Percentiles rank a stretch among this genome's conserved stretches.
Evolutionary conservation across 2,113 vertebrate genomes (phyloP).

Genomic region (Apus apus): DNA sequence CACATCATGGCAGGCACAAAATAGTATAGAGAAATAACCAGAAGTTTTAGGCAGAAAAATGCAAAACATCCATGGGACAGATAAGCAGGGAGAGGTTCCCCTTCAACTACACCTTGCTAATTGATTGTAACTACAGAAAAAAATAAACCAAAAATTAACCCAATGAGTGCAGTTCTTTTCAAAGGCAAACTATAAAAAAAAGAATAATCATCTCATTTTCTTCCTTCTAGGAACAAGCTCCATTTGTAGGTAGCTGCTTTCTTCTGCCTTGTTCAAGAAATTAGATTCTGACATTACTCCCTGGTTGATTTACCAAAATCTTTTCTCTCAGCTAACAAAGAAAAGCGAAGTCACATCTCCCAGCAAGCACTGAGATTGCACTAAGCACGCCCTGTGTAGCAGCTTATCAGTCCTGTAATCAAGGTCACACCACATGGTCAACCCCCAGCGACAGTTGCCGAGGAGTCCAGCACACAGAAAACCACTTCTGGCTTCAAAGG

Average conservation of each 20-base stretch:
- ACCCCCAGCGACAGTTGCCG: neutral
- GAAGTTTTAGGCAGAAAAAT: neutral
- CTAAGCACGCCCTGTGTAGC: neutral
- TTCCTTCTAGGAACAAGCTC: constrained; percentile 6
- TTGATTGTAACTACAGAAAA: neutral
- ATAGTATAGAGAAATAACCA: neutral
- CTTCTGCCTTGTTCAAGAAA: constrained; percentile 13
- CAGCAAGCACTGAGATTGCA: neutral
- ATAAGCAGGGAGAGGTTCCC: neutral
- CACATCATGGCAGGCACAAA: neutral
- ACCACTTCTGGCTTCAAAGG: constrained; percentile 43
- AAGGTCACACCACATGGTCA: neutral
- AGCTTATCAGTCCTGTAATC: constrained; percentile 25
- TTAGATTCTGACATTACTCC: neutral
- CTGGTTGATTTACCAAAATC: neutral
- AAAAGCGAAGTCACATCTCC: neutral
- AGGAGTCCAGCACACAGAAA: neutral
- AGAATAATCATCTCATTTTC: neutral
- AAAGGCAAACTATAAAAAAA: neutral
- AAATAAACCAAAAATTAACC: neutral
- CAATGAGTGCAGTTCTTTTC: neutral
- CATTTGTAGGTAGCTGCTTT: neutral
- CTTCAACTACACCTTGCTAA: neutral
- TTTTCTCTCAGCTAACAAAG: neutral
- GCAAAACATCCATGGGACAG: neutral